phyloP scores from a whole-genome alignment of 2,113 vertebrate genomes.

The Opisthocomus hoazin region DNA sequence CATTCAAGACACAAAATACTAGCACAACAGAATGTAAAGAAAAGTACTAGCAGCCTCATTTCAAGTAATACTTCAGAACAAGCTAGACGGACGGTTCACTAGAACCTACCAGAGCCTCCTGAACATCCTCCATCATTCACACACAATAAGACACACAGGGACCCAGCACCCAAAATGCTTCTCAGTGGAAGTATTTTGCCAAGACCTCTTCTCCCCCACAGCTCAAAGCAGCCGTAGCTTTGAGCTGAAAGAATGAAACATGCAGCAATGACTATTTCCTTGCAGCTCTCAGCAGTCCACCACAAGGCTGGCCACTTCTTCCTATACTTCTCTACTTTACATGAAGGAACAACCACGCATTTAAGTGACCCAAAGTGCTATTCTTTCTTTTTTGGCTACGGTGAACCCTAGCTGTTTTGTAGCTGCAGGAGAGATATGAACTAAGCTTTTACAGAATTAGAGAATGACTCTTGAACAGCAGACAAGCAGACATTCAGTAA shows the following conservation, averaged over 20 bases:
- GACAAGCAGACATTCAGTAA: not conserved
- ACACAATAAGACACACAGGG: fast-evolving
- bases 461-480: not conserved
- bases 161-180: not conserved
- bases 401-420: not conserved
- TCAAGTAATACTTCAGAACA: not conserved
- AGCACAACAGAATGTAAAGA: not conserved
- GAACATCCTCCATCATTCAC: not conserved
- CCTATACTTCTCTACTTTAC: not conserved
- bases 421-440: not conserved
- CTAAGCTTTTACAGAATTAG: not conserved
- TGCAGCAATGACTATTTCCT: not conserved
- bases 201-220: not conserved
- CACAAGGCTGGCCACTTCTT: not conserved
- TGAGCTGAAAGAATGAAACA: not conserved
- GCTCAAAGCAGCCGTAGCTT: not conserved
- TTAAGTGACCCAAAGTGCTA: not conserved
- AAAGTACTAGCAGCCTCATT: not conserved
- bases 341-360: fast-evolving
- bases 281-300: not conserved
- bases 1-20: not conserved
- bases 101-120: not conserved
- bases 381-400: not conserved
- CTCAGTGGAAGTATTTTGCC: not conserved
- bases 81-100: not conserved